Percentiles rank a stretch among this genome's conserved stretches.
Evolutionary conservation across 2,113 vertebrate species (phyloP).

Genomic region (Actenoides lindsayi): DNA sequence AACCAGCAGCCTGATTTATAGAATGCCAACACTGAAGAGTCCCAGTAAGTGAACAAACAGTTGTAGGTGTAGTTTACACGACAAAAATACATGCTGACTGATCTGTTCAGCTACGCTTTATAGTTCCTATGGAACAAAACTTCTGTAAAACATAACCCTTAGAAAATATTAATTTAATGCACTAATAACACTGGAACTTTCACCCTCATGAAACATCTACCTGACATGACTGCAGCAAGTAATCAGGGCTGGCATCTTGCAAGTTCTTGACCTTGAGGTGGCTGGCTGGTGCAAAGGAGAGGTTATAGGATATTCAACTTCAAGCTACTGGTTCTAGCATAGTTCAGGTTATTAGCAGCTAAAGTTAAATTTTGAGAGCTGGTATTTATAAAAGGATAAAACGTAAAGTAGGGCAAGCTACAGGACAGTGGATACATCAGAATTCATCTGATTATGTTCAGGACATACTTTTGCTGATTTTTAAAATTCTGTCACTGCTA

Average conservation of each 20-base stretch:
- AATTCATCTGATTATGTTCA: background rate
- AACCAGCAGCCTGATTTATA: background rate
- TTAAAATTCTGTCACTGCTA: background rate
- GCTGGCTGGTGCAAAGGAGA: background rate
- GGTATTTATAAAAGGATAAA: background rate
- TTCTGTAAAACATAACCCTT: background rate
- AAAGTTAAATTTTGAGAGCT: background rate
- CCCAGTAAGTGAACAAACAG: background rate
- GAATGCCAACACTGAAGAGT: background rate
- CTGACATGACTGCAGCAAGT: background rate
- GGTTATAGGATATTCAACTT: background rate
- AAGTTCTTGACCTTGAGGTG: background rate
- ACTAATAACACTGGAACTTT: background rate
- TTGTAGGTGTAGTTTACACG: background rate
- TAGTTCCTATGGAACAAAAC: background rate
- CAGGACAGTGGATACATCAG: background rate
- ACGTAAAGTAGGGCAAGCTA: background rate
- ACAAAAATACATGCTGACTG: background rate
- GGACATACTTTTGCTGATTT: background rate
- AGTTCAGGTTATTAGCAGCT: background rate
- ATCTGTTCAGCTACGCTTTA: background rate
- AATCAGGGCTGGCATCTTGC: background rate
- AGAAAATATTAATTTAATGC: background rate
- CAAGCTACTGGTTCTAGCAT: background rate
- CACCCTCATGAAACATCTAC: background rate